A percentile compares a stretch with the other conserved stretches of the same genome.
These are phyloP conservation scores for Plecturocebus donacophilus DNA, from an alignment of 2,113 vertebrate genomes.

Conservation along the genomic window DNA sequence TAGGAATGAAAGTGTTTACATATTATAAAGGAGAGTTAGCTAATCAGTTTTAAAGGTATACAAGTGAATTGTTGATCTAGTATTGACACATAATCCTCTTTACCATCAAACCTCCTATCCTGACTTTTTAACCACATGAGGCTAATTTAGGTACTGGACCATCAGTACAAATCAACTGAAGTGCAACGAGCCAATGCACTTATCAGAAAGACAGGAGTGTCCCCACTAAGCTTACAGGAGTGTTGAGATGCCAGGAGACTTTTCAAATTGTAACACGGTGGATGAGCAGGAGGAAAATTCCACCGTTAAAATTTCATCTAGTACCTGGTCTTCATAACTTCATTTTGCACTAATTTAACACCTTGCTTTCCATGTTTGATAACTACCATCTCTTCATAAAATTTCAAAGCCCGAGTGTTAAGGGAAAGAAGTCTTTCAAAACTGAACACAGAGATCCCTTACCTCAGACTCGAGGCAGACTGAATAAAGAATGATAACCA, in stretches of 20 bases:
- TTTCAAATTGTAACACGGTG: background rate
- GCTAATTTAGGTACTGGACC: background rate
- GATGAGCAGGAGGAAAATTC: background rate
- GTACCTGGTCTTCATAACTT: background rate
- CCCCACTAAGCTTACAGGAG: background rate
- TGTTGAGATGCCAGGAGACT: background rate
- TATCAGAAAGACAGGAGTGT: background rate
- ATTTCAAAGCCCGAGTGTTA: background rate
- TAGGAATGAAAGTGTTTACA: background rate
- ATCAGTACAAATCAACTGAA: background rate
- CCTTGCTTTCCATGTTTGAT: background rate
- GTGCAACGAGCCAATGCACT: background rate
- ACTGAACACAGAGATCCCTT: background rate
- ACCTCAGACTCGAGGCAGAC: background rate
- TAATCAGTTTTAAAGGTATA: background rate
- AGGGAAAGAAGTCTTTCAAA: background rate
- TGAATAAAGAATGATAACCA: background rate
- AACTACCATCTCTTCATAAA: background rate
- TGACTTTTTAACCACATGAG: background rate
- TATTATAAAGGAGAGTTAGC: background rate
- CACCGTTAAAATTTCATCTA: background rate
- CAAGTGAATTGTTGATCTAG: background rate
- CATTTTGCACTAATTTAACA: conserved; percentile 15
- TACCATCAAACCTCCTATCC: background rate
- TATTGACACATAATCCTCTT: background rate